A percentile compares a stretch with the other conserved stretches of the same genome.
These are phyloP conservation scores for Scrobipalpa atriplicella DNA, from an alignment of 2,888 invertebrate genomes.

Conservation along the genomic window DNA sequence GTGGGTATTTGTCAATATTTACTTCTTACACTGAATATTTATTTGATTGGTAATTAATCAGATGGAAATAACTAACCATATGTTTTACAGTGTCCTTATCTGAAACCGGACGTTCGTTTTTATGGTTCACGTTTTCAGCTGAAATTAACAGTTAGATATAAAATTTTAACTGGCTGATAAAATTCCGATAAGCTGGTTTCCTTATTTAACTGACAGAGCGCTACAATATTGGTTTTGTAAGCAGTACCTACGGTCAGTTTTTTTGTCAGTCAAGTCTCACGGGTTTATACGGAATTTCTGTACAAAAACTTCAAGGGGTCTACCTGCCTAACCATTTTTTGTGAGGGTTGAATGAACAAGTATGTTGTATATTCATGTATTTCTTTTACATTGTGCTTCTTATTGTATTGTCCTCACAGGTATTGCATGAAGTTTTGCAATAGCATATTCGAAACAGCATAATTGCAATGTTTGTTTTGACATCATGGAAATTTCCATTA, in stretches of 20 bases:
- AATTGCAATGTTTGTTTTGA: background rate
- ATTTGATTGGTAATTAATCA: too few relatives aligned
- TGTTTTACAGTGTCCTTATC: background rate
- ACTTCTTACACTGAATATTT: too few relatives aligned
- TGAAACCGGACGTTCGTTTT: background rate
- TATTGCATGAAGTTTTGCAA: background rate
- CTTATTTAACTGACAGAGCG: background rate
- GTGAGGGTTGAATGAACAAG: constrained; percentile 4
- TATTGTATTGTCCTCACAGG: background rate
- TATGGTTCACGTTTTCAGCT: background rate
- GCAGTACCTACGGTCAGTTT: constrained; percentile 10
- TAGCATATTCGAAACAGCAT: constrained; percentile 6
- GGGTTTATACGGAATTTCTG: background rate
- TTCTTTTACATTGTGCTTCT: background rate
- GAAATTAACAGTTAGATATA: background rate
- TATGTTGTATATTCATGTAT: too few relatives aligned
- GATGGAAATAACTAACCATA: background rate
- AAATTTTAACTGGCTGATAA: constrained; percentile 10
- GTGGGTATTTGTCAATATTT: too few relatives aligned
- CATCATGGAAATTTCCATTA: constrained; percentile 19
- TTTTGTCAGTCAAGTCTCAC: background rate
- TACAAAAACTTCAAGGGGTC: background rate
- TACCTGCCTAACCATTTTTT: constrained; percentile 13
- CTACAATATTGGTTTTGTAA: background rate
- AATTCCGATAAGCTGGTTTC: constrained; percentile 12